Evolutionary conservation across 2,113 vertebrate species (phyloP).

Genomic region (Verasper variegatus): DNA sequence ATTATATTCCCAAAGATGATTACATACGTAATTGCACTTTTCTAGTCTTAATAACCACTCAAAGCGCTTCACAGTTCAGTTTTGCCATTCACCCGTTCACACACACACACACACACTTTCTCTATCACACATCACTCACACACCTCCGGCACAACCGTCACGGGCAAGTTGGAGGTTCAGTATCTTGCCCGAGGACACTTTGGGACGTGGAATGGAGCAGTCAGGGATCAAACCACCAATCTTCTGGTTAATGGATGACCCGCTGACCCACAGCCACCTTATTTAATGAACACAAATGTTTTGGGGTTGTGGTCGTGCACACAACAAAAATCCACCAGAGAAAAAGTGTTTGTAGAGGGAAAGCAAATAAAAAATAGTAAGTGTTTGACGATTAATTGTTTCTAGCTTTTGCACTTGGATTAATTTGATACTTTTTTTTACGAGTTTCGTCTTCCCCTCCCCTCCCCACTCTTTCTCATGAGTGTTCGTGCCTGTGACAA

Average conservation of each 20-base stretch:
- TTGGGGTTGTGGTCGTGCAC: too few species aligned
- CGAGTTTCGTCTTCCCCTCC: neutral
- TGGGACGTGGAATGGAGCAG: neutral
- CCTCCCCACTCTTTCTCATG: neutral
- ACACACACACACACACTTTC: too few species aligned
- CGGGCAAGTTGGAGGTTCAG: neutral
- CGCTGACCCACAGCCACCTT: neutral
- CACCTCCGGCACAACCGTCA: too few species aligned
- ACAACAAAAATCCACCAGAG: too few species aligned
- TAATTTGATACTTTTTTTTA: neutral
- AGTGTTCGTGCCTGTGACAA: constrained; percentile 14
- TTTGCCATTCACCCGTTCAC: too few species aligned
- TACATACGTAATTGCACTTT: neutral
- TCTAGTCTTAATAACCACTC: too few species aligned
- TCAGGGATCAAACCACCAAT: neutral
- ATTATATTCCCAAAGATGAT: neutral
- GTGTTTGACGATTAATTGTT: neutral
- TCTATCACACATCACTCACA: too few species aligned
- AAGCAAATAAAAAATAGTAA: too few species aligned
- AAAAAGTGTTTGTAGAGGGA: too few species aligned
- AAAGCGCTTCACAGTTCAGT: too few species aligned
- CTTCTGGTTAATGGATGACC: neutral
- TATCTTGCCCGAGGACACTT: neutral
- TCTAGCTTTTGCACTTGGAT: neutral
- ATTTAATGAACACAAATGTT: too few species aligned